These are phyloP conservation scores for Pantherophis vulpinus DNA, from an alignment of 2,797 vertebrate species.

Conservation along the genomic window DNA sequence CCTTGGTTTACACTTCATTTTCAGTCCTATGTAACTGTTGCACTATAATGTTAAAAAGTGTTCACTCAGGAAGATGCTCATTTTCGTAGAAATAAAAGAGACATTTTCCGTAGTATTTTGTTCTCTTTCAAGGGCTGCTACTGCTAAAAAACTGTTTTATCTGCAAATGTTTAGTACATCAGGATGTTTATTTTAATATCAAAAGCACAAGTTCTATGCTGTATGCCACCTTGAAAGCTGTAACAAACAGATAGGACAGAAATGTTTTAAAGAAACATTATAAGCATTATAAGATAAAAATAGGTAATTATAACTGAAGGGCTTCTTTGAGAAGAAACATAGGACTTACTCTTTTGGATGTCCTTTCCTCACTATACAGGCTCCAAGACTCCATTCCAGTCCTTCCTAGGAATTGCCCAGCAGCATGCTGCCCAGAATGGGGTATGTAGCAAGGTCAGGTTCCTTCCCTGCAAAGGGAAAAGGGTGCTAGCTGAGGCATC, in stretches of 20 bases:
- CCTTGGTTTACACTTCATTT: neutral
- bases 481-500: neutral
- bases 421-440: slow-evolving; percentile 87
- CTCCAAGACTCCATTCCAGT: slow-evolving; percentile 93
- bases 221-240: too few relatives aligned
- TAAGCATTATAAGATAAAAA: neutral
- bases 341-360: neutral
- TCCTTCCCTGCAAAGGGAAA: neutral
- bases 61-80: neutral
- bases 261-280: neutral
- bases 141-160: neutral
- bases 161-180: neutral
- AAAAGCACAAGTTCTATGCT: neutral
- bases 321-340: neutral
- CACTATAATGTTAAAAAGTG: neutral
- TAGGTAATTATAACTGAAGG: neutral
- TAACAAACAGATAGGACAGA: neutral
- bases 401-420: slow-evolving; percentile 93
- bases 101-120: neutral
- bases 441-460: slow-evolving; percentile 71
- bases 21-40: neutral
- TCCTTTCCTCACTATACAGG: slow-evolving; percentile 66
- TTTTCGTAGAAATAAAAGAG: neutral
- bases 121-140: neutral
- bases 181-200: neutral